Base-by-base conservation (phyloP, 92 coral and sea anemone genomes). In the Phenganax subtilis region DNA sequence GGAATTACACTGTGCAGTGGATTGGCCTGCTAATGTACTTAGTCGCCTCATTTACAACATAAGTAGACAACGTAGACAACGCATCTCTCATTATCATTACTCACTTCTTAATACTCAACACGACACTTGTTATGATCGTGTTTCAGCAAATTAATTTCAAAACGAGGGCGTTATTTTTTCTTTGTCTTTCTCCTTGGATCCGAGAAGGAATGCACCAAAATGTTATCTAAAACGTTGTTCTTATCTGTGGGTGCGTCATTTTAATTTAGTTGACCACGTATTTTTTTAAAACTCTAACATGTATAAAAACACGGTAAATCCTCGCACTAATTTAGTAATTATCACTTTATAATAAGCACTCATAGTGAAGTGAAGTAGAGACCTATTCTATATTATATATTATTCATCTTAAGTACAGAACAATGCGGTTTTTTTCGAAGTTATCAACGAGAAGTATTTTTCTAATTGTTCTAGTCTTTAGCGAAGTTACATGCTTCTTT, bases 81-180 rank as follows among this genome's bases (percentile, higher is more conserved):
- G 47, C 47, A 37, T 37, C 47, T 37, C 47, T 37, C 47, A 37
- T 37, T 37, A 61, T 61, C 20, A 61, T 61, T 61, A 61, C 27
- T 61, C 67, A 61, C 8, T 14, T 28, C 25, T 27, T 27, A 27
- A 27, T 20, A 25, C 72, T 51, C 72, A 66, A 64, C 47, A 25
- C 31, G 72, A 66, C 72, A 20, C 47, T 66, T 66, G 72, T 29
- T 66, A 29, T 27, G 51, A 11, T 27, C 31, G 30, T 66, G 47
- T 25, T 17, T 61, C 25, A 7, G 12, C 9, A 25, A 66, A 66
- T 66, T 66, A 66, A 66, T 66, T 66, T 27, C 72, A 66, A 66
- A 17, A 11, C 44, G 72, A 66, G 72, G 72, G 72, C 72, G 72
- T 66, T 66, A 29, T 61, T 61, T 14, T 66, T 7, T 66, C 72